A percentile compares a stretch with the other conserved stretches of the same genome.
phyloP scores from a whole-genome alignment of 2,797 vertebrate genomes.

The Smutsia gigantea region DNA sequence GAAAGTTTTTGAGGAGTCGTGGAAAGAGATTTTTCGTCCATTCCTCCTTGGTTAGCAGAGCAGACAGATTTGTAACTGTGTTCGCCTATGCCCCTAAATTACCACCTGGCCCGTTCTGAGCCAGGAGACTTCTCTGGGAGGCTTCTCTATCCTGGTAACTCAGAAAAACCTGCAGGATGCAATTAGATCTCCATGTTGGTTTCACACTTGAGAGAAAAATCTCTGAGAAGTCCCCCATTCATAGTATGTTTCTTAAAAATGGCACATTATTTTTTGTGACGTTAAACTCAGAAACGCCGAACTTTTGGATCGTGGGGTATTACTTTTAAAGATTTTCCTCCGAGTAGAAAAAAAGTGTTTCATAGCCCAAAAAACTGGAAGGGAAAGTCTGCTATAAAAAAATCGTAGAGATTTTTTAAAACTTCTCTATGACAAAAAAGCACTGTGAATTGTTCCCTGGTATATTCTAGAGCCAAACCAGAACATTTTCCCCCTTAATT shows the following conservation, averaged over 20 bases:
- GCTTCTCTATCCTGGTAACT: conserved; percentile 9
- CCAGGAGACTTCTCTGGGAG: not conserved
- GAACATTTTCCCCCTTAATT: not conserved
- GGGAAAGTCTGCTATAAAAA: not conserved
- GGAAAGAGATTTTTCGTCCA: not conserved
- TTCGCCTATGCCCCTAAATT: not conserved
- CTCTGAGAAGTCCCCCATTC: conserved; percentile 24
- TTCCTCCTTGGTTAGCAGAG: fast-evolving
- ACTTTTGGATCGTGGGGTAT: conserved; percentile 46
- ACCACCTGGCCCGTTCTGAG: not conserved
- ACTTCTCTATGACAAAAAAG: not conserved
- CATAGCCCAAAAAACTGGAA: not conserved
- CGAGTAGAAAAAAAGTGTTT: not conserved
- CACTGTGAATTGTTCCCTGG: not conserved
- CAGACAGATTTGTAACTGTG: fast-evolving
- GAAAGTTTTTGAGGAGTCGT: conserved; percentile 79
- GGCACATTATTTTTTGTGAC: not conserved
- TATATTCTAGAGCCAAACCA: not conserved
- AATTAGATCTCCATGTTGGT: not conserved
- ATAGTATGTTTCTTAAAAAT: conserved; percentile 7
- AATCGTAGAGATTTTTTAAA: not conserved
- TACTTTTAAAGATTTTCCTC: conserved; percentile 44
- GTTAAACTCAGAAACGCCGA: conserved; percentile 7
- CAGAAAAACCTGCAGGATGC: conserved; percentile 41
- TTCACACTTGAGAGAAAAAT: conserved; percentile 21